Evolutionary conservation across 2,888 invertebrate species (phyloP), one percentile per base, ranked within the genome.

Genomic region (Ectemnius continuus): DNA sequence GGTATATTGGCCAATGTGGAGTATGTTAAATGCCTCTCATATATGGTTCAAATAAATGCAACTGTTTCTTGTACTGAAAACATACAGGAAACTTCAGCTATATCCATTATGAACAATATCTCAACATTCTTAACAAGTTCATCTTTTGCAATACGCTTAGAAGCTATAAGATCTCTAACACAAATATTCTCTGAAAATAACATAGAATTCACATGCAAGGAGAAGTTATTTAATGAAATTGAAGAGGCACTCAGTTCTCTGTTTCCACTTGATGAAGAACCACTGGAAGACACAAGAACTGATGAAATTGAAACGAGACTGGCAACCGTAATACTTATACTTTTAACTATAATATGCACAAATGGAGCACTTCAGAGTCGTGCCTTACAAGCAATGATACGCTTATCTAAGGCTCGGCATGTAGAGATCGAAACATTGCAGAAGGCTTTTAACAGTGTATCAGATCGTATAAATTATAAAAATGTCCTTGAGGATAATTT

Each of bases 301-400:
- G 65, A 65, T 57, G 67, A 78, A 95, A 91, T 91, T 1, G 89
- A 91, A 0, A 94, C 93, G 75, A 91, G 94, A 84, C 93, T 93
- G 0, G 90, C 92, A 0, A 93, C 93, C 56, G 92, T 93, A 6
- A 89, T 95, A 18, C 93, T 94, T 62, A 92, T 92, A 45, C 92
- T 93, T 75, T 91, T 92, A 16, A 91, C 92, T 13, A 85, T 95
- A 4, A 92, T 93, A 28, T 91, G 92, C n/a, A 90, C 91, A 2
- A 93, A 92, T 80, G 91, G 91, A 11, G 61, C 78, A 48, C 79
- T 93, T 80, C 90, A 93, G 57, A 92, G 92, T 77, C 91, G 91
- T 79, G 92, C 93, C 58, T 85, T 95, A 2, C 91, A 92, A 66
- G 88, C 91, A 48, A 86, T 95, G 18, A 87, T 95, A 16, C 88